A percentile compares a stretch with the other conserved stretches of the same genome.
These are phyloP conservation scores for Sesia bembeciformis DNA, from an alignment of 2,888 invertebrate genomes.

Conservation along the genomic window DNA sequence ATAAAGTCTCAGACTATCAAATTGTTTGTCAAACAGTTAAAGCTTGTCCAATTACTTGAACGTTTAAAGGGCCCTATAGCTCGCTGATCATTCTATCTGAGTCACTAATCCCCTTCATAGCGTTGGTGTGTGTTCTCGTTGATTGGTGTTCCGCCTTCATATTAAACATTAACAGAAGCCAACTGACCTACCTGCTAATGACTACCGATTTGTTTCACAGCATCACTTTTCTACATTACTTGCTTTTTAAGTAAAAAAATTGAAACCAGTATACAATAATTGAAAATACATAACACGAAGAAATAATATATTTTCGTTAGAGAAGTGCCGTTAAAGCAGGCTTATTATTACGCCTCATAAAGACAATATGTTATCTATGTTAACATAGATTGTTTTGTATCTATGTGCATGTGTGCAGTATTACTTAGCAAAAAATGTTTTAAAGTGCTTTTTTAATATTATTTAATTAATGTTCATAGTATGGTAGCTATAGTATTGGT, in stretches of 20 bases:
- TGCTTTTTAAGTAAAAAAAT: neutral
- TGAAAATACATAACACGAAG: neutral
- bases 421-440: constrained; percentile 39
- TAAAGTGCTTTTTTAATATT: constrained; percentile 27
- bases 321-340: constrained; percentile 28
- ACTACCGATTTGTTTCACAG: constrained; percentile 26
- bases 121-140: constrained; percentile 26
- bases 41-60: too few relatives aligned
- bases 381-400: constrained; percentile 44
- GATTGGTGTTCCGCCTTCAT: constrained; percentile 25
- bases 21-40: too few relatives aligned
- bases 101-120: constrained; percentile 1
- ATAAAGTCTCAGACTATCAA: too few relatives aligned
- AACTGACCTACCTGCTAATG: constrained; percentile 3
- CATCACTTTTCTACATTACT: constrained; percentile 7
- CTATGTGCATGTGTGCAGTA: constrained; percentile 62
- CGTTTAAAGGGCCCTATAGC: neutral
- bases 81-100: neutral
- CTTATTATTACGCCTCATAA: constrained; percentile 17
- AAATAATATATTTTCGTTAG: constrained; percentile 6
- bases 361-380: constrained; percentile 43
- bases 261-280: neutral
- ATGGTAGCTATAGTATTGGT: neutral
- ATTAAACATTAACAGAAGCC: constrained; percentile 32
- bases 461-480: neutral